phyloP scores from a whole-genome alignment of 2,888 invertebrate species.

The Meghimatium bilineatum region DNA sequence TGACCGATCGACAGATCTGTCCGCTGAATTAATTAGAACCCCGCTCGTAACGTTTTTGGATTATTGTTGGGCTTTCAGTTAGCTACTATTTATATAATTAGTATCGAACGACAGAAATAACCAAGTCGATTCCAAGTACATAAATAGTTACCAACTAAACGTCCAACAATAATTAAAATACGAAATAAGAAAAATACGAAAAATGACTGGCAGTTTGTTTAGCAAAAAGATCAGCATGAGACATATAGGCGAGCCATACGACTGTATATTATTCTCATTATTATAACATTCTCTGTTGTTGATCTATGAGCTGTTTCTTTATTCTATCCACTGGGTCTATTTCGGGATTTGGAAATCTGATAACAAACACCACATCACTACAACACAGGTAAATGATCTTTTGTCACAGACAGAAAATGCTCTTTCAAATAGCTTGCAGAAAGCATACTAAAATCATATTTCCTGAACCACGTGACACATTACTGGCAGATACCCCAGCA shows the following conservation, averaged over 20 bases:
- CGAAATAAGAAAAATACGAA: background rate
- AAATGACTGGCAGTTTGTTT: background rate
- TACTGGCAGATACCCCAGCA: no score
- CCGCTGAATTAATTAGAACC: no score
- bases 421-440: background rate
- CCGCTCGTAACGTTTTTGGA: no score
- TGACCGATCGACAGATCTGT: no score
- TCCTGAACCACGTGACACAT: background rate
- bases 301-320: background rate
- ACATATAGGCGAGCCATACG: background rate
- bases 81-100: no score
- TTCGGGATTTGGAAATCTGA: background rate
- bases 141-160: no score
- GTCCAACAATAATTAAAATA: no score
- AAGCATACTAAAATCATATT: slow-evolving; percentile 3
- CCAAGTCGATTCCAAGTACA: no score
- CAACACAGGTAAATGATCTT: background rate
- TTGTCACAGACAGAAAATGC: background rate
- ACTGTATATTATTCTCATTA: background rate
- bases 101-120: no score
- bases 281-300: background rate
- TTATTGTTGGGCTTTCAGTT: no score
- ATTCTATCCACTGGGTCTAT: background rate
- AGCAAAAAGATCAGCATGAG: background rate
- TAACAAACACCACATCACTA: background rate